A percentile compares a stretch with the other conserved stretches of the same genome.
phyloP scores from a whole-genome alignment of 2,113 vertebrate species.

The Delphinapterus leucas region DNA sequence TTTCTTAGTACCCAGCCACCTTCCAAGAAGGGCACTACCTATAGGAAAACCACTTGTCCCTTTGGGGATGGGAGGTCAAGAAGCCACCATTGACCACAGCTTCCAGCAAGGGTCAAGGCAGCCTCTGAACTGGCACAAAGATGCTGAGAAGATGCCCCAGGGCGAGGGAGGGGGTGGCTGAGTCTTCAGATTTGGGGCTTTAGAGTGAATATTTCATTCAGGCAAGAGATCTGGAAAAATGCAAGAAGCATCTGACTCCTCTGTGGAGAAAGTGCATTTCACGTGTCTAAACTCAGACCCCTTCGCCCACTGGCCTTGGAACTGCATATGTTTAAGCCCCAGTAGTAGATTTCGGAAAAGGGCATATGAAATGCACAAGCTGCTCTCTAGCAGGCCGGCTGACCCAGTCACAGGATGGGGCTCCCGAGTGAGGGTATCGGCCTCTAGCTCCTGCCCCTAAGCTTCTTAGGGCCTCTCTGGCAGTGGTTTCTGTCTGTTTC shows the following conservation, averaged over 20 bases:
- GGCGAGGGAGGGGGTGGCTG: not conserved
- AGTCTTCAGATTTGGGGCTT: not conserved
- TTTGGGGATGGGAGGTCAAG: not conserved
- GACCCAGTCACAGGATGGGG: rapidly evolving
- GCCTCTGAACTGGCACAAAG: not conserved
- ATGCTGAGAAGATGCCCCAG: rapidly evolving
- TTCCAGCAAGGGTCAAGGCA: not conserved
- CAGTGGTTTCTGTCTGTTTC: not conserved
- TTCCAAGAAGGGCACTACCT: not conserved
- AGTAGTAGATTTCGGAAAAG: not conserved
- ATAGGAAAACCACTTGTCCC: not conserved
- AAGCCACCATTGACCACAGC: not conserved
- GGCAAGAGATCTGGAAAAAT: not conserved
- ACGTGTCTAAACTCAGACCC: not conserved
- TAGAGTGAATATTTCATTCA: not conserved
- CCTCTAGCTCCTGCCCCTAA: not conserved
- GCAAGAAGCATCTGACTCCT: not conserved
- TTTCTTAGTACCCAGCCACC: not conserved
- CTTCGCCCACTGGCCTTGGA: not conserved
- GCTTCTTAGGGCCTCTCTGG: not conserved
- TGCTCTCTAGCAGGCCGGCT: not conserved
- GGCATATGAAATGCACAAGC: not conserved
- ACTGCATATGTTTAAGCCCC: not conserved
- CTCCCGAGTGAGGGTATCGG: rapidly evolving
- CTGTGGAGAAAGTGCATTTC: not conserved